Evolutionary conservation across 2,797 vertebrate genomes (phyloP).

Genomic region (Simalia tracyae): DNA sequence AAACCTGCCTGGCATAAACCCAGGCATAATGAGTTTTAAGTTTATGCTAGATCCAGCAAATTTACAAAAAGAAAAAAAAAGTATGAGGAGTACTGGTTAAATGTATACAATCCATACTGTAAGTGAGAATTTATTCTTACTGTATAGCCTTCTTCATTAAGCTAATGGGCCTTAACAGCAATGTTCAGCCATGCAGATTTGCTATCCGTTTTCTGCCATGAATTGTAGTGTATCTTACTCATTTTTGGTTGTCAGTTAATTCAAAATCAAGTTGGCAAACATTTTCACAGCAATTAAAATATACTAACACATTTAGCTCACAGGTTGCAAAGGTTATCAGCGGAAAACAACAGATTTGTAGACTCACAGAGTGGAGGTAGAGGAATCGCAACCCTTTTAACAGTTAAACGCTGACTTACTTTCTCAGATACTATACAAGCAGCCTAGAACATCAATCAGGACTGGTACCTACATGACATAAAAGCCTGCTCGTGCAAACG

Average conservation of each 20-base stretch:
- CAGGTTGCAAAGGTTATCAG: not conserved
- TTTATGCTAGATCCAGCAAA: not conserved
- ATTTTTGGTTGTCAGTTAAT: conserved; percentile 29
- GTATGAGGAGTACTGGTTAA: not conserved
- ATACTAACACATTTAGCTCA: not conserved
- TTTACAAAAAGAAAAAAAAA: not conserved
- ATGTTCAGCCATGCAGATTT: conserved; percentile 36
- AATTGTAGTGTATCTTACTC: conserved; percentile 14
- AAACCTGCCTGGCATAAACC: not conserved
- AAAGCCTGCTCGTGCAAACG: not conserved
- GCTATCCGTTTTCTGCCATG: conserved; percentile 34
- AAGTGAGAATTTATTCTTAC: not conserved
- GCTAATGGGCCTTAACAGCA: conserved; percentile 36
- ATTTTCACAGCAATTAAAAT: not conserved
- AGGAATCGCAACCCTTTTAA: not conserved
- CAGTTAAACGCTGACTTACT: not conserved
- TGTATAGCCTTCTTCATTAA: not conserved
- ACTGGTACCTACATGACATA: not conserved
- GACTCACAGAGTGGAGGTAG: not conserved
- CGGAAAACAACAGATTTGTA: not conserved
- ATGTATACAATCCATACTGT: not conserved
- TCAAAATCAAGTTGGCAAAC: conserved; percentile 26
- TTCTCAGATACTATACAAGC: not conserved
- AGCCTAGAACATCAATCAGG: not conserved
- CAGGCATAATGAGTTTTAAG: not conserved